phyloP scores from a whole-genome alignment of 2,888 invertebrate genomes.

The Pyrocoelia pectoralis region DNA sequence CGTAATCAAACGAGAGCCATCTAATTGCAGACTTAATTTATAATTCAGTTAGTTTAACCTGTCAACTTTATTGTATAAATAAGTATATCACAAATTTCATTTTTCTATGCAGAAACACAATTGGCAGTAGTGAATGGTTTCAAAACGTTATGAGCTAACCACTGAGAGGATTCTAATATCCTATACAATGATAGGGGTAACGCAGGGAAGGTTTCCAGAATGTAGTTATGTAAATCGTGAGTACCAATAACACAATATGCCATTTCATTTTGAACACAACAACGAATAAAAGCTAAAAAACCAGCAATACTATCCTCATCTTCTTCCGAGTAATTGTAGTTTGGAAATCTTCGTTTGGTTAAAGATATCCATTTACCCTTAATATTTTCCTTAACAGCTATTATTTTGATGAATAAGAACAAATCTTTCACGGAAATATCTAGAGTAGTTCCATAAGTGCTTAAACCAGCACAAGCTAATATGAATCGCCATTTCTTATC shows the following conservation, averaged over 20 bases:
- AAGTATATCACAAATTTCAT: not conserved
- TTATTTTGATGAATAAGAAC: constrained; percentile 50
- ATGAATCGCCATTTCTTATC: constrained; percentile 57
- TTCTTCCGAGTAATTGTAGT: constrained; percentile 38
- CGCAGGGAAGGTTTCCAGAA: constrained; percentile 53
- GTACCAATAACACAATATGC: constrained; percentile 19
- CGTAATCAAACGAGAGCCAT: no score
- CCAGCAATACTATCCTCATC: constrained; percentile 54
- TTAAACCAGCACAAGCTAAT: constrained; percentile 54
- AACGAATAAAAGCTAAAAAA: constrained; percentile 51
- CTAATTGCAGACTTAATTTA: no score
- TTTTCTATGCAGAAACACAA: constrained; percentile 18
- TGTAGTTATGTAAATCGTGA: constrained; percentile 46
- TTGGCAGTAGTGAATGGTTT: constrained; percentile 42
- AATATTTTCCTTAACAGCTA: constrained; percentile 50
- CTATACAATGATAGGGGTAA: constrained; percentile 54
- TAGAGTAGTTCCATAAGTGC: constrained; percentile 40
- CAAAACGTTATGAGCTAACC: constrained; percentile 53
- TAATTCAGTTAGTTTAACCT: no score
- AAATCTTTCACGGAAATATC: constrained; percentile 50
- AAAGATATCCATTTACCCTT: constrained; percentile 55
- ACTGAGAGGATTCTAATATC: constrained; percentile 54
- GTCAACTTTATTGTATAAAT: no score
- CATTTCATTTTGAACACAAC: constrained; percentile 20
- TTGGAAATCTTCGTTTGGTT: constrained; percentile 49